Conservation (phyloP, 1,140 invertebrate species). For the Aethina tumida region DNA sequence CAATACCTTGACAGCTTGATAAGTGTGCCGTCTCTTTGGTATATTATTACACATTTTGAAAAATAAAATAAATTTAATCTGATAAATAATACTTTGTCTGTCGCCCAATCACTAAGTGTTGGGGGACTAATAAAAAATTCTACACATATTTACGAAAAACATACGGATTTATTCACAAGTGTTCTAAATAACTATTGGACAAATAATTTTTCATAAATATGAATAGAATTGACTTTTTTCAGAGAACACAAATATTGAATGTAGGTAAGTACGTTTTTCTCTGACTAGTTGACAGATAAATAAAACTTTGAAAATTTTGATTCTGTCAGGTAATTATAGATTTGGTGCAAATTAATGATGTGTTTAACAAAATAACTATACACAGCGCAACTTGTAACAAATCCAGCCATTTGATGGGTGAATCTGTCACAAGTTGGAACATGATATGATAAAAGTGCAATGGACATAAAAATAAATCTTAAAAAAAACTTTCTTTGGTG, state of each 20-base stretch:
- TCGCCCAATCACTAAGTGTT: too few relatives aligned
- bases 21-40: constrained; percentile 35
- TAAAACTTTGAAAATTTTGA: constrained; percentile 5
- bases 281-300: constrained; percentile 30
- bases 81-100: too few relatives aligned
- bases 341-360: constrained; percentile 13
- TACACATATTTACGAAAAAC: too few relatives aligned
- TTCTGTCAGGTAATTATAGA: constrained; percentile 8
- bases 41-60: constrained; percentile 38
- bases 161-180: neutral
- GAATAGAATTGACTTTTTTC: constrained; percentile 3
- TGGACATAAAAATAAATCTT: constrained; percentile 28
- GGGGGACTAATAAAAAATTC: too few relatives aligned
- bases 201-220: too few relatives aligned
- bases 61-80: constrained; percentile 31
- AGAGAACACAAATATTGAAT: constrained; percentile 1
- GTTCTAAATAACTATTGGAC: too few relatives aligned
- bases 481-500: constrained; percentile 34
- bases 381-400: constrained; percentile 11
- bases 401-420: neutral
- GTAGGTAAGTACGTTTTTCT: constrained; percentile 24
- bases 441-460: constrained; percentile 31
- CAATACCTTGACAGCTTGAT: constrained; percentile 35
- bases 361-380: constrained; percentile 15
- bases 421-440: constrained; percentile 16